Base-by-base conservation (phyloP, 1,140 invertebrate species). In the Drosophila triauraria region DNA sequence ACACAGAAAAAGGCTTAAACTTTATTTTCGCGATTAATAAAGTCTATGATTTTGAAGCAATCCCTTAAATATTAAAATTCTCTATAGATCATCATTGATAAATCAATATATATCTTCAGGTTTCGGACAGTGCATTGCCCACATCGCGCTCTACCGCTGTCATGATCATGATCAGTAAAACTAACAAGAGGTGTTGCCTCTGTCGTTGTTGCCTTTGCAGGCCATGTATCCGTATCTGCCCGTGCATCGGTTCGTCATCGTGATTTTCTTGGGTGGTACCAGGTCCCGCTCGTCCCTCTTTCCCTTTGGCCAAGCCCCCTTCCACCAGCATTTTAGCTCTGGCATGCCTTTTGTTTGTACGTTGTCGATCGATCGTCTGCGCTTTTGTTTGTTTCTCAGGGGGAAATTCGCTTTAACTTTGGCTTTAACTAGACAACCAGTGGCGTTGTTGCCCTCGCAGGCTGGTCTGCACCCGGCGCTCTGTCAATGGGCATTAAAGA, bases 111-210 rank as follows among this genome's bases (percentile, higher is more conserved):
- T 8, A 25, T 25, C n/a, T 6, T 30, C 8, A 17, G 20, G 1
- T 59, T 72, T 74, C n/a, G 47, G 12, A 4, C 46, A 50, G 53
- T 38, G 44, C 23, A 68, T 35, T 20, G 32, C 6, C 8, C 20
- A 35, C 17, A 69, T 71, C 67, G 17, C 67, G 17, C 46, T 48
- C 23, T 25, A n/a, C 53, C 44, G 27, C 54, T 72, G 70, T 38
- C 70, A 59, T 67, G 81, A 88, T 88, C 85, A 88, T 88, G 85
- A 88, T 88, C 85, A 85, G 78, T 57, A 85, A 90, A 88, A 88
- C 85, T 90, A 88, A 88, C 85, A 88, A 82, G 86, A 88, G 85
- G 85, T 88, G 85, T 88, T 90, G 85, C 84, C 87, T 78, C 78
- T 88, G 84, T 88, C 84, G 84, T 87, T 83, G 75, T 72, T 81